Percentiles rank a stretch among this genome's conserved stretches.
phyloP scores from a whole-genome alignment of 1,140 invertebrate genomes.

The Tetragnatha versicolor region DNA sequence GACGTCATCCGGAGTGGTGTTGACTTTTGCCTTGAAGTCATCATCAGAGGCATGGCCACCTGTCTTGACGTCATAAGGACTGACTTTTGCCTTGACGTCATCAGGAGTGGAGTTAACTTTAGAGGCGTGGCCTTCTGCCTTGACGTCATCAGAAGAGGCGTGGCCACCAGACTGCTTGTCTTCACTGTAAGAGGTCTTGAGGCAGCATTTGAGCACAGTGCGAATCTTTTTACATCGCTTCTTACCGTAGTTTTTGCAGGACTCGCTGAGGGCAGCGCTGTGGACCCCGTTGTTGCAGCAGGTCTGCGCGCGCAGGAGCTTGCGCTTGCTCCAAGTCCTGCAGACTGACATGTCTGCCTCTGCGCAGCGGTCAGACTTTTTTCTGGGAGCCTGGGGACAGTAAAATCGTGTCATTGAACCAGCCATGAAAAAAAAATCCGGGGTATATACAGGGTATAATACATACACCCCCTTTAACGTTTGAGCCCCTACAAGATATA shows the following conservation, averaged over 20 bases:
- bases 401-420: too few species aligned
- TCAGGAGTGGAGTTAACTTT: neutral
- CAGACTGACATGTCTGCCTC: slow-evolving; percentile 31
- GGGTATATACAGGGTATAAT: too few species aligned
- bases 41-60: neutral
- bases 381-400: neutral
- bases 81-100: neutral
- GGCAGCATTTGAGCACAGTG: slow-evolving; percentile 57
- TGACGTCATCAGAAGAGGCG: neutral
- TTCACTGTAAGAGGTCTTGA: slow-evolving; percentile 3
- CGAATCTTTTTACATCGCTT: slow-evolving; percentile 51
- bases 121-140: too few species aligned
- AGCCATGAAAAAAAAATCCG: neutral
- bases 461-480: too few species aligned
- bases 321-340: slow-evolving; percentile 21
- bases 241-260: slow-evolving; percentile 28
- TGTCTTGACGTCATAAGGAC: neutral
- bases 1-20: neutral
- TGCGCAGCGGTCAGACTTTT: slow-evolving; percentile 9
- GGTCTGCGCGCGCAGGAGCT: neutral
- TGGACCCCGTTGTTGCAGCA: neutral
- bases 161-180: neutral
- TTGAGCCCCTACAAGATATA: too few species aligned
- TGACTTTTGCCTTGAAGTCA: neutral
- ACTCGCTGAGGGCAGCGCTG: too few species aligned